A percentile compares a stretch with the other conserved stretches of the same genome.
These are phyloP conservation scores for Naja naja DNA, from an alignment of 2,113 vertebrate genomes.

Conservation along the genomic window DNA sequence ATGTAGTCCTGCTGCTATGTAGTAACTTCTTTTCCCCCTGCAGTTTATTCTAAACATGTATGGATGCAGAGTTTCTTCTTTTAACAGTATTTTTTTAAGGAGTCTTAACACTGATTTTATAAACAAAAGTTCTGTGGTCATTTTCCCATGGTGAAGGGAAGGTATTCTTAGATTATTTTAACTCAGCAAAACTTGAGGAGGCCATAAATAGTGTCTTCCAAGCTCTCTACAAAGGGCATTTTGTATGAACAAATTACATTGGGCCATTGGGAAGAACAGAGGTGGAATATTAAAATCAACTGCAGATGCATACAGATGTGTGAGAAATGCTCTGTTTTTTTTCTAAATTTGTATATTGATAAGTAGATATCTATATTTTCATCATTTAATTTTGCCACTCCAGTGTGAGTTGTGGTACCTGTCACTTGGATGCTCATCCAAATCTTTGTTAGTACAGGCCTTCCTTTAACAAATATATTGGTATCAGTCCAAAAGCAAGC, in stretches of 20 bases:
- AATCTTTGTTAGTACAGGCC: conserved; percentile 42
- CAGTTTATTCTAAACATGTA: conserved; percentile 62
- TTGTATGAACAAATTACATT: conserved; percentile 36
- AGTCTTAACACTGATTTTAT: conserved; percentile 68
- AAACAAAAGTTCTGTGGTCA: conserved; percentile 63
- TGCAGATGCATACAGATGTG: conserved; percentile 48
- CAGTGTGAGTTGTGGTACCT: conserved; percentile 16
- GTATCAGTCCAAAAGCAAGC: background rate
- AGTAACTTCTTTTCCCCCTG: conserved; percentile 57
- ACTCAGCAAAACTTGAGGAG: conserved; percentile 22
- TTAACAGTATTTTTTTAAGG: conserved; percentile 73
- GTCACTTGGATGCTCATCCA: conserved; percentile 46
- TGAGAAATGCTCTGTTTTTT: conserved; percentile 39
- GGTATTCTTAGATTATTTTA: conserved; percentile 59
- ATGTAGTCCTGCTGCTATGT: conserved; percentile 74
- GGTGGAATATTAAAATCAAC: conserved; percentile 19
- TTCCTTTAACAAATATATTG: conserved; percentile 35
- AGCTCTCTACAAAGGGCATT: conserved; percentile 49
- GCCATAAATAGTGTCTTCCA: conserved; percentile 54
- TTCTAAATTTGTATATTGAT: conserved; percentile 35
- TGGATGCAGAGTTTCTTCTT: conserved; percentile 73
- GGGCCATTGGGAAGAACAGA: conserved; percentile 39
- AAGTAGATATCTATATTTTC: conserved; percentile 15
- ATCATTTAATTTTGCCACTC: conserved; percentile 31
- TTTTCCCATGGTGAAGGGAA: conserved; percentile 67